phyloP scores from a whole-genome alignment of 2,113 vertebrate genomes.

The Nothocercus nigrocapillus region DNA sequence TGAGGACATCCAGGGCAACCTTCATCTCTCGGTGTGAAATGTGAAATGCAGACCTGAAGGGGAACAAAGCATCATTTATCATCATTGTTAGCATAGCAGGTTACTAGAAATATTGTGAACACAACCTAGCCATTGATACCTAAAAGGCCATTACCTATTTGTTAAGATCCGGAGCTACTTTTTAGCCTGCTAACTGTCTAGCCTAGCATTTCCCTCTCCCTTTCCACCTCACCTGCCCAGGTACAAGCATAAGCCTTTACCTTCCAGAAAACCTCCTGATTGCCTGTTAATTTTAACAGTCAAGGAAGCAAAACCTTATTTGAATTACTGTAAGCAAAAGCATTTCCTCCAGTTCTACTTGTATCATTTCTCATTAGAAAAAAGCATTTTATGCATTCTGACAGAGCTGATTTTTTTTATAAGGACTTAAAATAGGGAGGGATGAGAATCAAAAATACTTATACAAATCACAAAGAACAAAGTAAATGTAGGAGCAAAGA shows the following conservation, averaged over 20 bases:
- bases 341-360: neutral
- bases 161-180: neutral
- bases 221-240: neutral
- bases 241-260: neutral
- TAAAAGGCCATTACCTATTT: neutral
- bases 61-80: neutral
- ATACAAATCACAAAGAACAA: neutral
- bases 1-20: neutral
- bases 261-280: neutral
- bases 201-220: neutral
- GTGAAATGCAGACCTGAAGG: neutral
- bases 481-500: neutral
- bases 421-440: neutral
- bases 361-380: neutral
- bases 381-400: neutral
- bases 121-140: neutral
- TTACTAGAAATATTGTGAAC: neutral
- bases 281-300: neutral
- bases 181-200: neutral
- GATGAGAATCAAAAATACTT: neutral
- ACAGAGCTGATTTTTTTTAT: neutral
- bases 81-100: neutral
- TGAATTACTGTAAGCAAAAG: neutral
- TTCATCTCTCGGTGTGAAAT: neutral
- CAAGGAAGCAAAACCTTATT: neutral